Percentiles rank a stretch among this genome's conserved stretches.
These are phyloP conservation scores for Platalea minor DNA, from an alignment of 2,797 vertebrate species.

Conservation along the genomic window DNA sequence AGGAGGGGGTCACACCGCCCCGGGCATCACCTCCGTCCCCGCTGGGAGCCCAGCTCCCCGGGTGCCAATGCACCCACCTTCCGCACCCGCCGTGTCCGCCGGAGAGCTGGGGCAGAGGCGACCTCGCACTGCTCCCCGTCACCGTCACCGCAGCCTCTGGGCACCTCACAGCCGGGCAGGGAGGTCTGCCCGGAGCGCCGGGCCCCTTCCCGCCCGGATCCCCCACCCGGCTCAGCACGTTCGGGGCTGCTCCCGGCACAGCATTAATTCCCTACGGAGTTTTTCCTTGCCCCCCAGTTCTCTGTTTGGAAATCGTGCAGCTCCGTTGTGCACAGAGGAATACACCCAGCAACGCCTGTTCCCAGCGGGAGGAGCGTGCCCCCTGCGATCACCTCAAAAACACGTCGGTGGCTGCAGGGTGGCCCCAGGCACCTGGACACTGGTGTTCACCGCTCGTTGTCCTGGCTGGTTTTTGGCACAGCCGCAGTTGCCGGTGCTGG, in stretches of 20 bases:
- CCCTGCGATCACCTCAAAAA: background rate
- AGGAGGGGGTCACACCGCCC: background rate
- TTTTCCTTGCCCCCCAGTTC: background rate
- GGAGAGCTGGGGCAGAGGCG: background rate
- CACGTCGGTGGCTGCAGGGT: background rate
- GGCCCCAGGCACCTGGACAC: background rate
- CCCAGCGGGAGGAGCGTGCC: fast-evolving
- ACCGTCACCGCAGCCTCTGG: background rate
- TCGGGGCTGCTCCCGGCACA: background rate
- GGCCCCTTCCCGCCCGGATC: background rate
- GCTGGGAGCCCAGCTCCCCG: fast-evolving
- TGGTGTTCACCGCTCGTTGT: background rate
- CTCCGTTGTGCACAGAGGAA: background rate
- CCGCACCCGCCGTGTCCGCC: fast-evolving
- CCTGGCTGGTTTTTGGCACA: background rate
- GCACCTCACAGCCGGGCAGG: background rate
- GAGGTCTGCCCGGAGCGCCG: background rate
- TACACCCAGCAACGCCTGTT: background rate
- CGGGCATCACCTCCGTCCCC: fast-evolving
- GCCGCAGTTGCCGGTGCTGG: fast-evolving
- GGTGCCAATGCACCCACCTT: background rate
- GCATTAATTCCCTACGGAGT: background rate
- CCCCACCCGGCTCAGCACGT: background rate
- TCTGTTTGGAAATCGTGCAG: background rate
- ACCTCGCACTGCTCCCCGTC: background rate